Conservation (phyloP, 35 echinoderm and acorn worm genomes). For the Apostichopus japonicus region DNA sequence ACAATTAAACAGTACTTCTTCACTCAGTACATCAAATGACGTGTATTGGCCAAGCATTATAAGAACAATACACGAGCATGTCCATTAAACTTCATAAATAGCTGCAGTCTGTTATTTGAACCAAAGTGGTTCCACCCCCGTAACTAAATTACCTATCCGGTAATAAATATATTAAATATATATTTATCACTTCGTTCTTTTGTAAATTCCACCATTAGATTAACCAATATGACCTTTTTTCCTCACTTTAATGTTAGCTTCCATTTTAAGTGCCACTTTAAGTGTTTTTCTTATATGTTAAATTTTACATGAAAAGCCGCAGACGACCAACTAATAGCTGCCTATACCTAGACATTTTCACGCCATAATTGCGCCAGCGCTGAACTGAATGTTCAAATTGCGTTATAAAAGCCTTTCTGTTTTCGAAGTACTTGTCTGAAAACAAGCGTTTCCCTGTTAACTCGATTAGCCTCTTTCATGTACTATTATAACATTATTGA, state of each 20-base stretch:
- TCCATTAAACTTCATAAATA: too few relatives aligned
- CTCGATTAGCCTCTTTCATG: slow-evolving; percentile 21
- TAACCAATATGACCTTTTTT: too few relatives aligned
- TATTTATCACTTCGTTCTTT: too few relatives aligned
- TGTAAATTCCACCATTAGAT: too few relatives aligned
- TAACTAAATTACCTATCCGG: too few relatives aligned
- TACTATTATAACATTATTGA: background rate
- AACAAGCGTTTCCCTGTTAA: background rate
- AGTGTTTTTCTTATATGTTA: background rate
- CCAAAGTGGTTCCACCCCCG: too few relatives aligned
- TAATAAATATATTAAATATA: too few relatives aligned
- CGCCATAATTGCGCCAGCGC: background rate
- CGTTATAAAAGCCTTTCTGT: background rate
- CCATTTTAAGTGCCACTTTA: background rate
- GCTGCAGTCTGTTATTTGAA: too few relatives aligned
- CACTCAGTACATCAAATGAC: too few relatives aligned
- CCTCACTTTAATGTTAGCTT: background rate
- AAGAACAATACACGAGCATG: too few relatives aligned
- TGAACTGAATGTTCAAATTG: slow-evolving; percentile 5
- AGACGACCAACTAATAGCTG: background rate
- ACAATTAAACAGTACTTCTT: too few relatives aligned
- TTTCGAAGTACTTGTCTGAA: background rate
- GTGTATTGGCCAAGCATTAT: too few relatives aligned
- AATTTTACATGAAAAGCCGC: background rate
- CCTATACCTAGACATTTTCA: background rate